These are phyloP conservation scores for Drosophila vallismaia DNA, from an alignment of 2,888 invertebrate species.

Conservation along the genomic window DNA sequence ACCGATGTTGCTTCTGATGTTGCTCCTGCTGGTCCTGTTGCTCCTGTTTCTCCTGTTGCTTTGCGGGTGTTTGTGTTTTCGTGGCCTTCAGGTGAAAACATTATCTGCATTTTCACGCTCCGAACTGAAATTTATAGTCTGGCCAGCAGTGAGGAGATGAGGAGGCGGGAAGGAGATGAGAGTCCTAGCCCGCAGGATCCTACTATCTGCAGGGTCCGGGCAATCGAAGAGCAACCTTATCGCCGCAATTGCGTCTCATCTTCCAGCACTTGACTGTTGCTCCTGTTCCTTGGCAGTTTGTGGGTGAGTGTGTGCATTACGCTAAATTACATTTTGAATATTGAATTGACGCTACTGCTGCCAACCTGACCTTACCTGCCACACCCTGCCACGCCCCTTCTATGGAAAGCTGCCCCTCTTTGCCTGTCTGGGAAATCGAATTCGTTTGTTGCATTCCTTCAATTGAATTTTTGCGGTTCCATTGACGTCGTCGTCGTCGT, in stretches of 20 bases:
- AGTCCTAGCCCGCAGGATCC: neutral
- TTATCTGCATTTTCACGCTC: slow-evolving; percentile 63
- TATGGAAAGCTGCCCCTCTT: neutral
- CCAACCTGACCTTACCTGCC: slow-evolving; percentile 33
- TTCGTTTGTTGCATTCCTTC: slow-evolving; percentile 48
- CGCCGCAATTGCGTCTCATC: slow-evolving; percentile 64
- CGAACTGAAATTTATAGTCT: slow-evolving; percentile 59
- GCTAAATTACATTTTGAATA: slow-evolving; percentile 79
- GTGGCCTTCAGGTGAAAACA: slow-evolving; percentile 69
- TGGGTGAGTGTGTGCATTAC: slow-evolving; percentile 67
- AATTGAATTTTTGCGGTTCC: slow-evolving; percentile 49
- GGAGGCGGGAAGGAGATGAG: too few species aligned
- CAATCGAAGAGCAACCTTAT: slow-evolving; percentile 57
- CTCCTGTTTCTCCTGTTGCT: neutral
- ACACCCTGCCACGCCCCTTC: neutral
- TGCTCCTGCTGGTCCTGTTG: slow-evolving; percentile 1
- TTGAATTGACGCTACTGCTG: slow-evolving; percentile 64
- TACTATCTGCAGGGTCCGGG: slow-evolving; percentile 39
- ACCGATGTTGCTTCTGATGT: neutral
- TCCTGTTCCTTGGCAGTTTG: slow-evolving; percentile 5
- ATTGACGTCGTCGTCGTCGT: slow-evolving; percentile 11
- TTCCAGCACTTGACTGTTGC: slow-evolving; percentile 45
- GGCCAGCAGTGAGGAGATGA: too few species aligned
- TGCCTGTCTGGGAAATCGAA: slow-evolving; percentile 47
- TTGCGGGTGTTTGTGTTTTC: slow-evolving; percentile 8